Evolutionary conservation across 2,888 invertebrate species (phyloP).

Genomic region (Salpingus planirostris): DNA sequence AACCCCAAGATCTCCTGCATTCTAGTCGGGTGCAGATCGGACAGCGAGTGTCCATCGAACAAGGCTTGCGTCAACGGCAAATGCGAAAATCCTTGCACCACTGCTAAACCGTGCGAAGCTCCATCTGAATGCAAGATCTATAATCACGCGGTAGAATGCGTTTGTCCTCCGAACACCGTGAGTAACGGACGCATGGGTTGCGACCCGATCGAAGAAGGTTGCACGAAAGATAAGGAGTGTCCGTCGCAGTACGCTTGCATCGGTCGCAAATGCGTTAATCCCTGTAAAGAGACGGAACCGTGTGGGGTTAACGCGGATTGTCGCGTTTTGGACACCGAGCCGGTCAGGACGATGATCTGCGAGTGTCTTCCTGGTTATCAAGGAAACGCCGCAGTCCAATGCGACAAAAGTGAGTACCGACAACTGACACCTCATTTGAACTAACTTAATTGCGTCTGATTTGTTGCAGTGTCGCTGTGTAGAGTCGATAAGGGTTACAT

Average conservation of each 20-base stretch:
- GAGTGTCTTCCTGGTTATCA: slow-evolving; percentile 78
- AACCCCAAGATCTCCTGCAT: slow-evolving; percentile 71
- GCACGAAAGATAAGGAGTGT: slow-evolving; percentile 73
- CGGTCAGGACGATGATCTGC: slow-evolving; percentile 82
- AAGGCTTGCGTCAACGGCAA: slow-evolving; percentile 74
- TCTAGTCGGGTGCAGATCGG: slow-evolving; percentile 69
- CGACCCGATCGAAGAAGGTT: slow-evolving; percentile 51
- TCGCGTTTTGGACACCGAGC: slow-evolving; percentile 68
- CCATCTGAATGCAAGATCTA: slow-evolving; percentile 69
- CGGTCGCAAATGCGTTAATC: slow-evolving; percentile 71
- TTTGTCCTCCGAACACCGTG: slow-evolving; percentile 68
- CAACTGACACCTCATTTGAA: no score
- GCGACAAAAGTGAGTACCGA: slow-evolving; percentile 55
- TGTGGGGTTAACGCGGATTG: slow-evolving; percentile 77
- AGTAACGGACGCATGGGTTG: slow-evolving; percentile 58
- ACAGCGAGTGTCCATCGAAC: slow-evolving; percentile 72
- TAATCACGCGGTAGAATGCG: slow-evolving; percentile 68
- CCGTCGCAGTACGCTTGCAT: slow-evolving; percentile 77
- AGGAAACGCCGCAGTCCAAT: slow-evolving; percentile 79
- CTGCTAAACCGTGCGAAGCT: slow-evolving; percentile 57
- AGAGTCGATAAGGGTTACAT: slow-evolving; percentile 60
- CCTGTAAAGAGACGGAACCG: slow-evolving; percentile 68
- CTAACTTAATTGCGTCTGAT: not conserved
- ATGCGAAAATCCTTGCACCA: slow-evolving; percentile 69
- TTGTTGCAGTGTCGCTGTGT: slow-evolving; percentile 49